Percentiles rank a stretch among this genome's conserved stretches.
Evolutionary conservation across 2,113 vertebrate genomes (phyloP).

Genomic region (Alethe diademata): DNA sequence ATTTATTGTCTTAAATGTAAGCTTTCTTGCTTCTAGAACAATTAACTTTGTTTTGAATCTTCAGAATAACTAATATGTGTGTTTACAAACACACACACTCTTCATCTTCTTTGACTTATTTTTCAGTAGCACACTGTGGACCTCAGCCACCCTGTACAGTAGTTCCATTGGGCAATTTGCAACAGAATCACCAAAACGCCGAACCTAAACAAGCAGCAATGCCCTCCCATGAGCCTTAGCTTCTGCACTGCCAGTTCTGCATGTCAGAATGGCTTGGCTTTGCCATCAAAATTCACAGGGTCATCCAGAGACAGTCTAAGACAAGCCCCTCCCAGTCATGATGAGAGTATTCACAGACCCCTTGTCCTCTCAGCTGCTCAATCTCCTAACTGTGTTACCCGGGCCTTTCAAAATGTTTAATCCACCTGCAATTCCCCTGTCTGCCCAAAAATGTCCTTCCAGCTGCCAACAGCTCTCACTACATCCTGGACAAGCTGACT

Average conservation of each 20-base stretch:
- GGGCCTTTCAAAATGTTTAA: background rate
- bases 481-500: slow-evolving; percentile 8
- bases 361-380: background rate
- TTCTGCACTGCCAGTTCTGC: background rate
- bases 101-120: background rate
- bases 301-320: background rate
- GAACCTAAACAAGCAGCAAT: background rate
- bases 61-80: background rate
- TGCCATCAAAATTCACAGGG: background rate
- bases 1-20: slow-evolving; percentile 12
- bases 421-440: background rate
- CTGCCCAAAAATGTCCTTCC: background rate
- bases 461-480: background rate
- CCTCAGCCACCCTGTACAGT: background rate
- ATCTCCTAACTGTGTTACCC: background rate
- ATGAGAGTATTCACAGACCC: background rate
- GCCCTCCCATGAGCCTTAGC: background rate
- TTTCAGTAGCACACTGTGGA: background rate
- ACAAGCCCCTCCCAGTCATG: background rate
- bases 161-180: background rate
- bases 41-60: background rate
- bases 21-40: background rate
- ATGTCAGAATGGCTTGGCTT: background rate
- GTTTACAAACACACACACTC: background rate
- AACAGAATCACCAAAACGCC: background rate